A percentile compares a stretch with the other conserved stretches of the same genome.
Evolutionary conservation across 2,888 invertebrate species (phyloP).

Genomic region (Acanthococcus lagerstroemiae): DNA sequence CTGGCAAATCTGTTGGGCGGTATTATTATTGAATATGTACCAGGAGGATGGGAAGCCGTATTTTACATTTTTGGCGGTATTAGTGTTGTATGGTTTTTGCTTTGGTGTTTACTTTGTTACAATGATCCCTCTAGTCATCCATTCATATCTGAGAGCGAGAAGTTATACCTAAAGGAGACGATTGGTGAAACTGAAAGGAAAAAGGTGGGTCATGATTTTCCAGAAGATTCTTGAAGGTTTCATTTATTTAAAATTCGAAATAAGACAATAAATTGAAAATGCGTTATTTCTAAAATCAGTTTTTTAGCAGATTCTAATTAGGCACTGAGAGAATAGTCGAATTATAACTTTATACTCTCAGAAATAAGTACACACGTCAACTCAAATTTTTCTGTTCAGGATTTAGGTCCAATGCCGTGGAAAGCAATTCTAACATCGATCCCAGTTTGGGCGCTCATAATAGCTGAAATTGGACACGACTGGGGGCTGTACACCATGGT

Average conservation of each 20-base stretch:
- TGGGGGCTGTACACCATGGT: slow-evolving; percentile 64
- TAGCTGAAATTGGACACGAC: slow-evolving; percentile 47
- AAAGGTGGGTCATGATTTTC: slow-evolving; percentile 35
- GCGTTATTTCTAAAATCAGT: not conserved
- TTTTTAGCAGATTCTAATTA: too few relatives aligned
- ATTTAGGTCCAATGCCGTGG: slow-evolving; percentile 59
- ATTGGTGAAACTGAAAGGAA: slow-evolving; percentile 44
- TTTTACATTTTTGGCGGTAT: slow-evolving; percentile 40
- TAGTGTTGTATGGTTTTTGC: slow-evolving; percentile 42
- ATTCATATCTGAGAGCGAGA: slow-evolving; percentile 60
- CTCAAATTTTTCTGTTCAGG: too few relatives aligned
- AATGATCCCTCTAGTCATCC: slow-evolving; percentile 60
- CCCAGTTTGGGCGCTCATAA: slow-evolving; percentile 43
- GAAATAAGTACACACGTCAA: too few relatives aligned
- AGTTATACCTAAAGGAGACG: slow-evolving; percentile 55
- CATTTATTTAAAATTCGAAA: not conserved
- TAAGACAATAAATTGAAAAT: not conserved
- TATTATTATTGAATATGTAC: slow-evolving; percentile 39
- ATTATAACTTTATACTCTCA: too few relatives aligned
- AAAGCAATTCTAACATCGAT: slow-evolving; percentile 51
- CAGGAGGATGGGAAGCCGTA: slow-evolving; percentile 39
- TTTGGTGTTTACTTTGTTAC: slow-evolving; percentile 38
- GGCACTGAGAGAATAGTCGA: too few relatives aligned
- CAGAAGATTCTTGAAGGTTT: not conserved
- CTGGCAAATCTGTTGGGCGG: slow-evolving; percentile 37